Base-by-base conservation (phyloP, 2,888 invertebrate species). In the Xestia xanthographa region DNA sequence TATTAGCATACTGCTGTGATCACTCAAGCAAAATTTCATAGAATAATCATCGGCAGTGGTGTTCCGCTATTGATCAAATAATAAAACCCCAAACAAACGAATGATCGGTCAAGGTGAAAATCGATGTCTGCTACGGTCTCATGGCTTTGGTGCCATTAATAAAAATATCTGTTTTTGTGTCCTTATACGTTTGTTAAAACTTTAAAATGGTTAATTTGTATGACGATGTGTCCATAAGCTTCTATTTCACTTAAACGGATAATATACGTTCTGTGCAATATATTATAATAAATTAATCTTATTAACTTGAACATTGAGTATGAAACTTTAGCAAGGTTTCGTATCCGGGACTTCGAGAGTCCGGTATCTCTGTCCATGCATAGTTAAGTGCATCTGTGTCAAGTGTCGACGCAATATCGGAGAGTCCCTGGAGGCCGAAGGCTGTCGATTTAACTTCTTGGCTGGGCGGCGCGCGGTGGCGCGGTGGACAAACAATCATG, bases 321-420 rank as follows among this genome's bases (percentile, higher is more conserved):
- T 89, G 89, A 92, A 93, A 94, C 90, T 94, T 93, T 88, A 90
- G 86, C 92, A 90, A 92, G 92, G 91, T 91, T 92, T 90, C 90
- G 91, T 93, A 92, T 94, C 92, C 89, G 92, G 81, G 92, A 92
- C 92, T 94, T 92, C 89, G 92, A 81, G 92, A 92, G 91, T 92
- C 88, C 90, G 87, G 92, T 89, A 93, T 93, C 95, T 95, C 95
- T 93, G 93, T 91, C 94, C 95, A 95, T 95, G 95, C 95, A 95
- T 95, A 95, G 93, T 93, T 94, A 95, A 95, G 94, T 94, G 94
- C 95, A 95, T 93, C 92, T 91, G 93, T 92, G 94, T 92, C 94
- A 94, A 94, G 94, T 94, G 94, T 89, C 92, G 92, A 94, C 94
- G 95, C 95, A 95, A 95, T 95, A 95, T 94, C 93, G 87, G 86